Evolutionary conservation across 2,888 invertebrate genomes (phyloP), one percentile per base, ranked within the genome.

Genomic region (Pristionchus mayeri): DNA sequence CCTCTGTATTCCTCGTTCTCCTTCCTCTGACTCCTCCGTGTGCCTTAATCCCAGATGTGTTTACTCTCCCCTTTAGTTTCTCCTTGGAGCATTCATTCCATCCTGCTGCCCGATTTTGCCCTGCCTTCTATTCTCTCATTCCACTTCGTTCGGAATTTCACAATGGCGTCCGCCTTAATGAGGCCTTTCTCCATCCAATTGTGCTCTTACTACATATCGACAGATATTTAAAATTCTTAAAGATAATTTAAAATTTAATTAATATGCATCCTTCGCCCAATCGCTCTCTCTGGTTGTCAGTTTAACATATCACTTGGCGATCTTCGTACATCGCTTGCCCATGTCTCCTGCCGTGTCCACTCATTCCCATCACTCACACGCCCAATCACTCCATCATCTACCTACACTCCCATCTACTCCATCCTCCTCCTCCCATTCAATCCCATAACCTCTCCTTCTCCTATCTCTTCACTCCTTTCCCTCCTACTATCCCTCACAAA

Each of bases 11-110:
- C 48, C 40, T 54, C 52, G 24, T 57, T 34, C 37, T 50, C 24
- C 40, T 50, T 40, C 37, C 57, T 80, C 30, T 57, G 40, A 40
- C 48, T 80, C 57, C 21, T 30, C 40, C 30, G 13, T 54, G 30
- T 48, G 7, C 37, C 80, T 79, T 57, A 57, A 40, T 57, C 80
- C 80, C 60, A 80, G 60, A 80, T 80, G 54, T 80, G 54, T 60
- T 80, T 60, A 80, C 80, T 80, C 40, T 80, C 34, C 21, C 57
- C 78, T 78, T 78, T 78, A 50, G 78, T 54, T 78, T 78, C 78
- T 48, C 34, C 50, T 54, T 78, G 52, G 24, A 52, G 34, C 78
- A 50, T 44, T 78, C 50, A 52, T 27, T 78, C 78, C 78, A 50
- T 48, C 50, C n/a, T n/a, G n/a, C n/a, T n/a, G n/a, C 18, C 78